Evolutionary conservation across 2,888 invertebrate species (phyloP), one percentile per base, ranked within the genome.

Genomic region (Apotomis betuletana): DNA sequence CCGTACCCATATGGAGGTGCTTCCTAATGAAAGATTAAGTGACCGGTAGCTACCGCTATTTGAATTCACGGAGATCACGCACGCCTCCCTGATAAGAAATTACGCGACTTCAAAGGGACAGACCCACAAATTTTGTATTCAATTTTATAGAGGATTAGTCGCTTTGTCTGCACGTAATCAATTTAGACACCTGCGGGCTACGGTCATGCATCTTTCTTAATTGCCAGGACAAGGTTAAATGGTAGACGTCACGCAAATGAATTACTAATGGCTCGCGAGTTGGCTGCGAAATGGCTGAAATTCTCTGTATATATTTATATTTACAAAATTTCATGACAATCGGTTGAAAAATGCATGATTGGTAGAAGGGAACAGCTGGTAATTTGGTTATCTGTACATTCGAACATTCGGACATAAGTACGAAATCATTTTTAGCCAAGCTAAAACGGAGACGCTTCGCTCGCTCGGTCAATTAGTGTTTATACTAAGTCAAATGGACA

Each of bases 11-110:
- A 79, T 76, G 78, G 70, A 69, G 74, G 75, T 69, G 74, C 69
- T 70, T 78, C 77, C 80, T 77, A 85, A 90, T 89, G 84, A 87
- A 90, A 89, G 88, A 88, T 89, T 89, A 89, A 88, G 84, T 83
- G 83, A 79, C 80, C 85, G 80, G 65, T 62, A 60, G 52, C 60
- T 63, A 74, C 80, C 77, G 79, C 79, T 77, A 81, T 87, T 85
- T 85, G 82, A 83, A 85, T 85, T 83, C 58, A 74, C 70, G 72
- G 76, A 82, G 79, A 83, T 82, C 83, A 83, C 80, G 81, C 85
- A 77, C 73, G 12, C 59, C 63, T 12, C 49, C 61, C 61, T 68
- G 72, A 65, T 71, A 69, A 72, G 63, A 69, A 73, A 70, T 70
- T 74, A 69, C 64, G 54, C 68, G 63, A 54, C 67, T 52, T 74